These are phyloP conservation scores for Cardiocondyla obscurior DNA, from an alignment of 1,140 invertebrate genomes.

Conservation along the genomic window DNA sequence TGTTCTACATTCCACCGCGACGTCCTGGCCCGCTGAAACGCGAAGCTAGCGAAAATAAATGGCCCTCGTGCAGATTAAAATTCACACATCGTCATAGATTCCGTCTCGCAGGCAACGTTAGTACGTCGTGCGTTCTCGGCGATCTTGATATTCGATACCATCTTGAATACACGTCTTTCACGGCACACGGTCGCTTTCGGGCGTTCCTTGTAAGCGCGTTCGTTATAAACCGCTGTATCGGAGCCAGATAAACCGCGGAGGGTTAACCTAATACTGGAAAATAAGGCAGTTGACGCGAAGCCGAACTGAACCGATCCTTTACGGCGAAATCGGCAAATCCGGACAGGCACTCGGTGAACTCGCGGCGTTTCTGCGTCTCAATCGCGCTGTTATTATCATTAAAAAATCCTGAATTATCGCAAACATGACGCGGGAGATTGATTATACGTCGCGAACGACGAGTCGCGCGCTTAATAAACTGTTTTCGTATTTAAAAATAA, in stretches of 20 bases:
- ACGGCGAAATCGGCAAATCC: constrained; percentile 56
- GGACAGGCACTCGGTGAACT: constrained; percentile 42
- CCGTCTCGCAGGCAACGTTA: background rate
- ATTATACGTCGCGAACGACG: no score
- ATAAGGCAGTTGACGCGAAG: constrained; percentile 21
- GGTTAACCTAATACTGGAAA: constrained; percentile 26
- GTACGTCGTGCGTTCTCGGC: background rate
- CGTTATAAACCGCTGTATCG: constrained; percentile 2
- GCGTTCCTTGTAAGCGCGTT: background rate
- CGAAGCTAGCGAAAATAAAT: constrained; percentile 25
- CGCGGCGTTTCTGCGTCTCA: constrained; percentile 46
- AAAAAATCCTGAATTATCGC: constrained; percentile 24
- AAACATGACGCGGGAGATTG: no score
- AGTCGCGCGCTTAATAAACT: background rate
- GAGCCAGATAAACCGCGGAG: constrained; percentile 28
- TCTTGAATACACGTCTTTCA: background rate
- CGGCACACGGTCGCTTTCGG: background rate
- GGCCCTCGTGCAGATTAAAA: constrained; percentile 22
- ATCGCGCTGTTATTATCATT: constrained; percentile 32
- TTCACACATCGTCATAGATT: constrained; percentile 1
- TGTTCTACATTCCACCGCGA: constrained; percentile 9
- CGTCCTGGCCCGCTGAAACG: constrained; percentile 14
- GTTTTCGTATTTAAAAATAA: background rate
- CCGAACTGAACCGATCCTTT: constrained; percentile 30
- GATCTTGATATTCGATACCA: background rate